These are phyloP conservation scores for Papilio aristodemus DNA, from an alignment of 1,140 invertebrate species.

Conservation along the genomic window DNA sequence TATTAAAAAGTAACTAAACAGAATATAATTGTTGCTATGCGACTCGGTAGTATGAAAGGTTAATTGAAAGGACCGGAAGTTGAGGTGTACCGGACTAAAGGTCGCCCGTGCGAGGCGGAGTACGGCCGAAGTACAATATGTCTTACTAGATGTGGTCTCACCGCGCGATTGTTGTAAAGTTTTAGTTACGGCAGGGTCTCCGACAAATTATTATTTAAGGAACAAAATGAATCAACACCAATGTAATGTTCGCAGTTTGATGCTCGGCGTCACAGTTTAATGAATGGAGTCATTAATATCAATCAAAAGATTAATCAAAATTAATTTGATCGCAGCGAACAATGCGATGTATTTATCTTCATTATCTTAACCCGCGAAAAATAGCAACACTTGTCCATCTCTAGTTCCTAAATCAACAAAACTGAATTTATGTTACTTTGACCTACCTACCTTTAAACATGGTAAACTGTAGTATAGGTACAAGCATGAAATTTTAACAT, in stretches of 20 bases:
- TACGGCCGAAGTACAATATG: no score
- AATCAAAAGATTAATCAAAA: constrained; percentile 9
- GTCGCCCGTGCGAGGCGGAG: no score
- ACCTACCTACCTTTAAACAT: no score
- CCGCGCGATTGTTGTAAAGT: no score
- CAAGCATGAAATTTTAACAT: no score
- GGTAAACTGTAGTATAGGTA: no score
- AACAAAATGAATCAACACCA: neutral
- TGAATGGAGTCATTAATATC: constrained; percentile 4
- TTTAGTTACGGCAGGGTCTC: neutral
- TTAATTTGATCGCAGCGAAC: neutral
- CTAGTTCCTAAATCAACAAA: neutral
- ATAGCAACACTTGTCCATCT: neutral
- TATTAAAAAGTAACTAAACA: no score
- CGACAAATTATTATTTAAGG: neutral
- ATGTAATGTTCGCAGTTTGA: neutral
- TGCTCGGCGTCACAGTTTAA: neutral
- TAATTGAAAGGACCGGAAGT: no score
- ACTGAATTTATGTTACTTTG: neutral
- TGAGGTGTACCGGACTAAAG: no score
- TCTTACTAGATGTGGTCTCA: no score
- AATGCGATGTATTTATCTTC: neutral
- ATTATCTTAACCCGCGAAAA: neutral
- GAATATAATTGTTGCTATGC: no score
- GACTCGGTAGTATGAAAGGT: no score